phyloP scores from a whole-genome alignment of 2,888 invertebrate genomes.

The Scaptomyza caliginosa region DNA sequence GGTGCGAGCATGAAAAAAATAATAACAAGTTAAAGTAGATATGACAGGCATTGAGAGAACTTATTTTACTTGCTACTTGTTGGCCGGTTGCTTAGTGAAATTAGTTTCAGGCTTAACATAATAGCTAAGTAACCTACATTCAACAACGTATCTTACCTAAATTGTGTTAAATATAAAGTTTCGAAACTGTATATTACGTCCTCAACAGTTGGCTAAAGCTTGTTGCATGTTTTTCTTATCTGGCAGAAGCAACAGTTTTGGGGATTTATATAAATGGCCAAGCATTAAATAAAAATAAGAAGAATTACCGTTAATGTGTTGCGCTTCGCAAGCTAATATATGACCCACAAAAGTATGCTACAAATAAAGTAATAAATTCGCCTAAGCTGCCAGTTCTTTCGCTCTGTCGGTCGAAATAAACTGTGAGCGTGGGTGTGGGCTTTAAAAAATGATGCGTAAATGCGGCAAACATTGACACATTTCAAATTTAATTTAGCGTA shows the following conservation, averaged over 20 bases:
- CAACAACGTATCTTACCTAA: too few species aligned
- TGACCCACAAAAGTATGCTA: constrained; percentile 42
- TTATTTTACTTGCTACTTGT: constrained; percentile 28
- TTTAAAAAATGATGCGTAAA: constrained; percentile 23
- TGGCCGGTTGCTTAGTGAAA: constrained; percentile 31
- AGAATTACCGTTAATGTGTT: constrained; percentile 14
- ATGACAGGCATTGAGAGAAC: constrained; percentile 30
- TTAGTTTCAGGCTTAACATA: constrained; percentile 9
- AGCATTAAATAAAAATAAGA: constrained; percentile 4
- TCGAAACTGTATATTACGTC: too few species aligned
- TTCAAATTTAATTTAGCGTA: constrained; percentile 60
- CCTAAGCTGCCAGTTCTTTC: constrained; percentile 12
- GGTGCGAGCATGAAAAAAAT: constrained; percentile 5
- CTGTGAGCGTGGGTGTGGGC: background rate
- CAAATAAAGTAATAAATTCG: constrained; percentile 51
- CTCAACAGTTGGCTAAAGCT: background rate
- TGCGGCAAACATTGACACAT: constrained; percentile 57
- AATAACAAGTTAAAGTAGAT: constrained; percentile 4
- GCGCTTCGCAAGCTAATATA: constrained; percentile 31
- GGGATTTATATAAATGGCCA: constrained; percentile 1
- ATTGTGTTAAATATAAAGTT: too few species aligned
- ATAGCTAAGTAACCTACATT: background rate
- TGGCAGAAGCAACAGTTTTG: constrained; percentile 17
- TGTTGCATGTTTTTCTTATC: background rate
- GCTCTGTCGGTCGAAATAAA: background rate